Conservation (phyloP, 2,113 vertebrate species). For the Prolemur simus region DNA sequence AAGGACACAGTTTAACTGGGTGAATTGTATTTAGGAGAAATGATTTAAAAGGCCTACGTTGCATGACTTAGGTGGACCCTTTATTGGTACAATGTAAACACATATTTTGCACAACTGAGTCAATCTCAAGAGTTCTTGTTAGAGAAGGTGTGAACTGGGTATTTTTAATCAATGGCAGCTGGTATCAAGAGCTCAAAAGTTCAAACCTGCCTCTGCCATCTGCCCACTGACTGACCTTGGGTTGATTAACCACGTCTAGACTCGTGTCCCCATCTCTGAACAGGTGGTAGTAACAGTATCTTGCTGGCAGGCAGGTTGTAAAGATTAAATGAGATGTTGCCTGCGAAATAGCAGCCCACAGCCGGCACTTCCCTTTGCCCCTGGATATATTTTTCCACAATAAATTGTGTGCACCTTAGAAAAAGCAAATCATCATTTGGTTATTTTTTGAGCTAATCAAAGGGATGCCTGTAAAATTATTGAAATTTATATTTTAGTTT, state of each 20-base stretch:
- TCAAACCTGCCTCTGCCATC: background rate
- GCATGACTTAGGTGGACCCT: background rate
- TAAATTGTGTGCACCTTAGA: background rate
- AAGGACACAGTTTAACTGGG: background rate
- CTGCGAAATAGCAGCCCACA: background rate
- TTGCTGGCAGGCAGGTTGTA: background rate
- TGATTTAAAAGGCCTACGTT: background rate
- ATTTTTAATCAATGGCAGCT: background rate
- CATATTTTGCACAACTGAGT: background rate
- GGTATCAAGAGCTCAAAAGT: background rate
- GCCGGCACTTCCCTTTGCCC: background rate
- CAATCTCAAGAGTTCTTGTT: background rate
- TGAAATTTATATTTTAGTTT: background rate
- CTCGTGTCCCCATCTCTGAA: background rate
- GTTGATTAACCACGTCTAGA: background rate
- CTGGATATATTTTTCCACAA: background rate
- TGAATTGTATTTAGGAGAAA: background rate
- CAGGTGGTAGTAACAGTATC: fast-evolving
- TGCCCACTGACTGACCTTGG: background rate
- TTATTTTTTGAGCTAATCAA: background rate
- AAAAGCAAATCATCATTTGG: background rate
- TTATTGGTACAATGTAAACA: fast-evolving
- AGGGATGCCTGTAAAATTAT: background rate
- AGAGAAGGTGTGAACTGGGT: background rate
- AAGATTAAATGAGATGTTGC: background rate